Base-by-base conservation (phyloP, 2,888 invertebrate genomes). In the Ormyrus labotus region DNA sequence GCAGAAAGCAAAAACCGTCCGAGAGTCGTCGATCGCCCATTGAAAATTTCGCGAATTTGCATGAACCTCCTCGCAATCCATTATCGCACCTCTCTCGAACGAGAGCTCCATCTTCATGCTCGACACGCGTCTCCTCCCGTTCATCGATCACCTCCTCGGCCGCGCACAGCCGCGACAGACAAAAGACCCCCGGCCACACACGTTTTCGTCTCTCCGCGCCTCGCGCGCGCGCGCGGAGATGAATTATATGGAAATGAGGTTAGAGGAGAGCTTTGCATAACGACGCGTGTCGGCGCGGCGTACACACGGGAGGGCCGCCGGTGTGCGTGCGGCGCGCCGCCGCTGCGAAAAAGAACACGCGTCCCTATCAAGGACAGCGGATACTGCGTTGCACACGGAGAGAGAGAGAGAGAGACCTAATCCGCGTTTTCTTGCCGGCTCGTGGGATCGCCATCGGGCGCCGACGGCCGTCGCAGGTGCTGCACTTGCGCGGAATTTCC, bases 361-460 rank as follows among this genome's bases (percentile, higher is more conserved):
- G 70, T 78, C 65, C 72, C 68, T 78, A 57, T 67, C 72, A 79
- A 79, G 78, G 78, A 79, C 75, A 75, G 48, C 61, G 67, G 67
- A 80, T 74, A 70, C 70, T 48, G 68, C 68, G 19, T 65, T 67
- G 69, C 57, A 48, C 47, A 57, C 34, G 47, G 61, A 55, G 57
- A 70, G 73, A 71, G 53, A 63, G 13, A 61, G 13, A 48, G n/a
- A n/a, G 75, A 67, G 61, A 78, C 68, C 68, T 78, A 68, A 78
- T 78, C 73, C 68, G 55, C 45, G 34, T 48, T 34, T 34, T 10
- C 50, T 13, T 10, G n/a, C 19, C 47, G 47, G 11, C 19, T 65
- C 77, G 77, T 71, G 58, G 65, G 65, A 65, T 67, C 13, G 48
- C 50, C 50, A 55, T 51, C 61, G 60, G 71, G 58, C 67, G 67